phyloP scores from a whole-genome alignment of 1,140 invertebrate species.

The Diorhabda carinulata region DNA sequence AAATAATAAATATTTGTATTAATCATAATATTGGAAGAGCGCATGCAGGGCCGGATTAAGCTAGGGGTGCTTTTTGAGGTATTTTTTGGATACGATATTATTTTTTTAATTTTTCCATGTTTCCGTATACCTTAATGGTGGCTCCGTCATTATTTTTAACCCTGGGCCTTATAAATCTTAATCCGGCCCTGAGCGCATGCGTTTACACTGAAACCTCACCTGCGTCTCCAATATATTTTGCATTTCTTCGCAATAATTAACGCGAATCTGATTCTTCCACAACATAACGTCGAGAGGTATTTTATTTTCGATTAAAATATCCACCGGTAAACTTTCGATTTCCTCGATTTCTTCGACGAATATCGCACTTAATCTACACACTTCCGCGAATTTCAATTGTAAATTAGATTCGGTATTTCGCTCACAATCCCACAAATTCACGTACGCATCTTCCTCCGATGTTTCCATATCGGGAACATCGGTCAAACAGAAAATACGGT shows the following conservation, averaged over 20 bases:
- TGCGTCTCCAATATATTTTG: slow-evolving; percentile 14
- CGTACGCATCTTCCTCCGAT: slow-evolving; percentile 20
- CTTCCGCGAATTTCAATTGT: slow-evolving; percentile 24
- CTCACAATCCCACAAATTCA: slow-evolving; percentile 25
- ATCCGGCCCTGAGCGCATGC: neutral
- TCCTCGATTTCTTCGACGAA: slow-evolving; percentile 20
- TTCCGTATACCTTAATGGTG: too few relatives aligned
- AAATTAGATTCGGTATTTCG: neutral
- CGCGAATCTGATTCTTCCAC: slow-evolving; percentile 23
- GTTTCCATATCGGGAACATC: slow-evolving; percentile 24
- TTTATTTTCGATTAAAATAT: neutral
- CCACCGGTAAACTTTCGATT: slow-evolving; percentile 3
- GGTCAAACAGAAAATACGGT: slow-evolving; percentile 13
- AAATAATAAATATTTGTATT: too few relatives aligned
- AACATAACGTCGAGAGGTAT: slow-evolving; percentile 14
- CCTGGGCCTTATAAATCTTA: too few relatives aligned
- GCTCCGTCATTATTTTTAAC: too few relatives aligned
- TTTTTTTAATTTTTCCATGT: too few relatives aligned
- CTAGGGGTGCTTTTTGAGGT: too few relatives aligned
- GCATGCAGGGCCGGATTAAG: too few relatives aligned
- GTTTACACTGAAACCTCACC: neutral
- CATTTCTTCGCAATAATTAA: slow-evolving; percentile 14
- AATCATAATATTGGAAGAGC: too few relatives aligned
- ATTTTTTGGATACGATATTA: too few relatives aligned
- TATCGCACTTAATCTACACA: slow-evolving; percentile 17